These are phyloP conservation scores for Ambastaia sidthimunki DNA, from an alignment of 2,797 vertebrate genomes.

Conservation along the genomic window DNA sequence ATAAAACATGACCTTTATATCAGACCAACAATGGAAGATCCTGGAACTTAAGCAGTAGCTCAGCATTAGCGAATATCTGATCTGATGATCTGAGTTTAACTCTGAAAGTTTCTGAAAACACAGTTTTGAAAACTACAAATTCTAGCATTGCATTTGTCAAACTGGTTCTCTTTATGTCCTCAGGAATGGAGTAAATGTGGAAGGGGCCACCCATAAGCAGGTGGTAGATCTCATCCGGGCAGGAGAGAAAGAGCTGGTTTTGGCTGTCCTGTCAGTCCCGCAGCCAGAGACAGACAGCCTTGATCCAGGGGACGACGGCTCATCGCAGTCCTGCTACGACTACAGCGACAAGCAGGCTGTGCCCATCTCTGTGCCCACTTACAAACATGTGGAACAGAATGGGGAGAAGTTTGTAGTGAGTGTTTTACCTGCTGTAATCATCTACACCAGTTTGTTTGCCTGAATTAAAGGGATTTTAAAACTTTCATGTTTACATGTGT, in stretches of 20 bases:
- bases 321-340: slow-evolving; percentile 93
- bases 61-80: slow-evolving; percentile 21
- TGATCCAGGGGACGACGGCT: slow-evolving; percentile 89
- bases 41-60: neutral
- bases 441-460: too few species aligned
- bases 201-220: slow-evolving; percentile 96
- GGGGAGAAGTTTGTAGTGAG: slow-evolving; percentile 96
- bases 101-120: neutral
- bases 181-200: slow-evolving; percentile 94
- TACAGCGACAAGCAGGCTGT: slow-evolving; percentile 97
- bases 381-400: slow-evolving; percentile 95
- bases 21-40: neutral
- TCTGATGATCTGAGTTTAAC: slow-evolving; percentile 22
- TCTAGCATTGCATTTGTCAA: slow-evolving; percentile 14
- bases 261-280: slow-evolving; percentile 92
- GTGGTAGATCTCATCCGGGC: slow-evolving; percentile 98
- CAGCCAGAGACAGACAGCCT: slow-evolving; percentile 92
- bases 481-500: neutral
- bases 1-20: too few species aligned
- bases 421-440: slow-evolving; percentile 21
- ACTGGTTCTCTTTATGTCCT: slow-evolving; percentile 9
- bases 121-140: neutral
- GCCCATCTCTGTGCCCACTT: slow-evolving; percentile 96
- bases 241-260: slow-evolving; percentile 89
- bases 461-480: neutral